phyloP scores from a whole-genome alignment of 2,113 vertebrate genomes.

The Polyodon spathula region DNA sequence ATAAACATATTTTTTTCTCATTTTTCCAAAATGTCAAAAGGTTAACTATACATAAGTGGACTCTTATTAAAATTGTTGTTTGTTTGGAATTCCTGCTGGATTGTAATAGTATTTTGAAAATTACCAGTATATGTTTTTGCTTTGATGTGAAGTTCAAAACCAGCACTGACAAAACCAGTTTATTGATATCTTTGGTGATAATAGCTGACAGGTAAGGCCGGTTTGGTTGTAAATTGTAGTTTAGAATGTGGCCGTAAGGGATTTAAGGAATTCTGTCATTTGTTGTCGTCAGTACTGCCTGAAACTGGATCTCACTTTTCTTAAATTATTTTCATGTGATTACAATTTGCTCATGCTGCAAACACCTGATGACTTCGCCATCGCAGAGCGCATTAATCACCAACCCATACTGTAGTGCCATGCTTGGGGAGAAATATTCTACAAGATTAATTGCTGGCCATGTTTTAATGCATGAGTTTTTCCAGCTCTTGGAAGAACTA shows the following conservation, averaged over 20 bases:
- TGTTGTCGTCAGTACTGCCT: constrained; percentile 36
- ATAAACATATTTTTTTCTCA: neutral
- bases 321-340: constrained; percentile 31
- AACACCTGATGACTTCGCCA: constrained; percentile 21
- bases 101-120: constrained; percentile 38
- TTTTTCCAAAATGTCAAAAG: neutral
- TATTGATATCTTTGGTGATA: constrained; percentile 43
- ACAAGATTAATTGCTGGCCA: constrained; percentile 22
- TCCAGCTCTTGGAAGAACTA: constrained; percentile 26
- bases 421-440: constrained; percentile 1
- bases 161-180: constrained; percentile 29
- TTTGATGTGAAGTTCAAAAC: constrained; percentile 47
- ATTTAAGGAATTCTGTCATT: constrained; percentile 48
- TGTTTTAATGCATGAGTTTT: constrained; percentile 15
- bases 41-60: neutral
- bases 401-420: neutral
- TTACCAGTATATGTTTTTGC: constrained; percentile 29
- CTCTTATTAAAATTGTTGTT: constrained; percentile 11
- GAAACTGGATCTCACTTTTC: constrained; percentile 33
- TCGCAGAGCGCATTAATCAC: constrained; percentile 17
- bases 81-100: constrained; percentile 18
- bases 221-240: constrained; percentile 28
- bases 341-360: constrained; percentile 35
- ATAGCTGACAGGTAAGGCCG: constrained; percentile 37
- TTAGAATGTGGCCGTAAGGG: constrained; percentile 36